Percentiles rank a stretch among this genome's conserved stretches.
Evolutionary conservation across 2,113 vertebrate genomes (phyloP).

Genomic region (Pangasianodon hypophthalmus): DNA sequence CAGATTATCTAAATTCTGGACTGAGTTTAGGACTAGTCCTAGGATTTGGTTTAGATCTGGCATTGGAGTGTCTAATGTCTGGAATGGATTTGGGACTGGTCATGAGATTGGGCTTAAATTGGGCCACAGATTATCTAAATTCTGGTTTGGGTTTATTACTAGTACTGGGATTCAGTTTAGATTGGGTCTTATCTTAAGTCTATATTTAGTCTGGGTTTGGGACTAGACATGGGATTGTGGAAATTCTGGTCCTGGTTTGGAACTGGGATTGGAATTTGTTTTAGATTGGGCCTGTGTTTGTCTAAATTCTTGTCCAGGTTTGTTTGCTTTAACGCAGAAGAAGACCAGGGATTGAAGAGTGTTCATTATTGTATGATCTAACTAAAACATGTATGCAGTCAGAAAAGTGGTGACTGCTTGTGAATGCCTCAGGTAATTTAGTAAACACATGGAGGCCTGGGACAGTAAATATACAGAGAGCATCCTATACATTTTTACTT

Average conservation of each 20-base stretch:
- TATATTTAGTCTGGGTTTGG: background rate
- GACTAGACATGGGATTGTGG: background rate
- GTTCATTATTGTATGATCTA: background rate
- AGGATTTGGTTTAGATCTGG: background rate
- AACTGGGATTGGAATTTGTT: background rate
- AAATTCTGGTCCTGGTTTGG: background rate
- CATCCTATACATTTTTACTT: background rate
- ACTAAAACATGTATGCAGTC: background rate
- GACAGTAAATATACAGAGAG: background rate
- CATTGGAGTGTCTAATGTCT: background rate
- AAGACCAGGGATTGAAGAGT: background rate
- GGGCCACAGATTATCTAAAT: background rate
- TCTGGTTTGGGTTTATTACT: background rate
- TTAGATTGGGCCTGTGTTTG: background rate
- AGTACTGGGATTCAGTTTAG: background rate
- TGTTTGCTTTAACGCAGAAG: background rate
- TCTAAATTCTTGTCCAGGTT: background rate
- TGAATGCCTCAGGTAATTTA: background rate
- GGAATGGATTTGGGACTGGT: background rate
- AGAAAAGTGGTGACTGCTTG: background rate
- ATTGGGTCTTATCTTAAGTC: background rate
- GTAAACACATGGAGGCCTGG: background rate
- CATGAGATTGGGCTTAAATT: background rate
- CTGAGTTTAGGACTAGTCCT: background rate
- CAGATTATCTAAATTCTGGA: background rate